phyloP scores from a whole-genome alignment of 2,888 invertebrate species.

The Tuberolachnus salignus region DNA sequence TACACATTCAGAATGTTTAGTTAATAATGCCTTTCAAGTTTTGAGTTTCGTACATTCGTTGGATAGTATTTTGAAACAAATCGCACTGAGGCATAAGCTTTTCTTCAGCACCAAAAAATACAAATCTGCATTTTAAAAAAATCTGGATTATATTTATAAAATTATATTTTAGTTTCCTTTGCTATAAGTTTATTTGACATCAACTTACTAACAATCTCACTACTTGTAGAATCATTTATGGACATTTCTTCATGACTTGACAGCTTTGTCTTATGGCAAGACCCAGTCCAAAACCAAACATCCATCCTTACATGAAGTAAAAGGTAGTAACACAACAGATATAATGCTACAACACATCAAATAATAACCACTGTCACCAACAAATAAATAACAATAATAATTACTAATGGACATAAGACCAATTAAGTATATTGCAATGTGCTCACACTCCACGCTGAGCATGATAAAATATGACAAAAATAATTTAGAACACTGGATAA shows the following conservation, averaged over 20 bases:
- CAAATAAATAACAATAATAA: too few species aligned
- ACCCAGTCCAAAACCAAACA: neutral
- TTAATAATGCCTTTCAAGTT: constrained; percentile 43
- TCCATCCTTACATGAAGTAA: constrained; percentile 3
- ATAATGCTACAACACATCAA: too few species aligned
- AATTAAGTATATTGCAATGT: too few species aligned
- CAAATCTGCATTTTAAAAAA: constrained; percentile 26
- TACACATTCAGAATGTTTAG: too few species aligned
- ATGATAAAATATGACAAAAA: neutral
- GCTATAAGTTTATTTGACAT: too few species aligned
- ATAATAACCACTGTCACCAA: too few species aligned
- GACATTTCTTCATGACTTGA: neutral
- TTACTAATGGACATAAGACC: too few species aligned
- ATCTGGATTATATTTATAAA: constrained; percentile 1
- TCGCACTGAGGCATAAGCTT: constrained; percentile 24
- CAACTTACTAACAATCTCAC: neutral
- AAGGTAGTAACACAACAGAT: too few species aligned
- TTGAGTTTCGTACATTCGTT: constrained; percentile 27
- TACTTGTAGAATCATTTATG: neutral
- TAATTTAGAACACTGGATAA: neutral
- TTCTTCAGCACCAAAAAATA: constrained; percentile 12
- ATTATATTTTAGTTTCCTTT: constrained; percentile 11
- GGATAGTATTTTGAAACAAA: constrained; percentile 31
- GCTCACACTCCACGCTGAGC: neutral
- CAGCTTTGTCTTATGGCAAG: constrained; percentile 12